Evolutionary conservation across 2,797 vertebrate genomes (phyloP), one percentile per base, ranked within the genome.

Genomic region (Babyrousa celebensis): DNA sequence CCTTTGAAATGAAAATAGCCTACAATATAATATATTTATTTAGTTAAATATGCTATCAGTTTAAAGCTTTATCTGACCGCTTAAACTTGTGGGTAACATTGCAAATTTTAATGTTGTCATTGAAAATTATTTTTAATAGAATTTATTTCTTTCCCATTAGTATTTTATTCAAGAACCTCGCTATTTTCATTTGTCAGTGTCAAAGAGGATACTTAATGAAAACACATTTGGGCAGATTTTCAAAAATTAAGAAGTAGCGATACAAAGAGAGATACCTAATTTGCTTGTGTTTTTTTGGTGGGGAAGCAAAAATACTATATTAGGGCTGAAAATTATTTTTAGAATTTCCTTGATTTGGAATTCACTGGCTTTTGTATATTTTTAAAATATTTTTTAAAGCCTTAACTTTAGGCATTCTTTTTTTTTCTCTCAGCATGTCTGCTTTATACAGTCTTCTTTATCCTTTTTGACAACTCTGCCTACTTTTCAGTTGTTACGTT

Each of bases 201-300:
- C 67, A 98, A 94, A 97, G 43, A 23, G 58, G 21, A 67, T 85
- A 21, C 9, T 79, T 95, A 93, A 58, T 95, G 89, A 91, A 78
- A 72, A 77, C 36, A 23, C 16, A 12, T 70, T 96, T 65, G 52
- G 70, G 54, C 0, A 85, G 68, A 67, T 1, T 62, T 96, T 90
- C 52, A 95, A 89, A 75, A 91, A 92, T 85, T 71, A 85, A 83
- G n/a, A 25, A 88, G 7, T 11, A 63, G 25, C 21, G 48, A 63
- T 72, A 54, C n/a, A 91, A 96, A 95, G 65, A 83, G 16, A 92
- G 80, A 2, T 89, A 43, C 75, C 77, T 70, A n/a, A 65, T 85
- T 65, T 82, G 25, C 60, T 85, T 86, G 17, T 36, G 43, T 48
- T 48, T 48, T n/a, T 90, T 90, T 52, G 0, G 0, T 20, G 3